Percentiles rank a stretch among this genome's conserved stretches.
phyloP scores from a whole-genome alignment of 2,113 vertebrate genomes.

The Trematocara variabile region DNA sequence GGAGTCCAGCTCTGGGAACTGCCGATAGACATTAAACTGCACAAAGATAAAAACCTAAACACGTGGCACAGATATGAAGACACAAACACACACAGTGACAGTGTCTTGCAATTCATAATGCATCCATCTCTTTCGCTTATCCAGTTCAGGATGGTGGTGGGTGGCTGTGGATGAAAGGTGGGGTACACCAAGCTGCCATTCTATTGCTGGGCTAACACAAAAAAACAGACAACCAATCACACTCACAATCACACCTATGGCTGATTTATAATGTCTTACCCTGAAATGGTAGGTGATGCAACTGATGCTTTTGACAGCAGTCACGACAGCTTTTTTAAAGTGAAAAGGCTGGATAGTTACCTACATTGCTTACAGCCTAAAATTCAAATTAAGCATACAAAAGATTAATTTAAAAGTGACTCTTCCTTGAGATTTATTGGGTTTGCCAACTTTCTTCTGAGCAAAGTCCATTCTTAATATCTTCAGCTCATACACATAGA shows the following conservation, averaged over 20 bases:
- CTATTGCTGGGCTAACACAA: background rate
- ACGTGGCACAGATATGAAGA: background rate
- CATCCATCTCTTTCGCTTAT: background rate
- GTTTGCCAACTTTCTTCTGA: background rate
- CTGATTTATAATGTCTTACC: background rate
- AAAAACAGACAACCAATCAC: background rate
- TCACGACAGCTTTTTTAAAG: background rate
- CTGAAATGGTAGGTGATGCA: background rate
- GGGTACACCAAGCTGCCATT: background rate
- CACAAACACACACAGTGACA: background rate
- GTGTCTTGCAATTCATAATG: background rate
- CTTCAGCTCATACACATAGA: background rate
- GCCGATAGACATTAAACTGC: background rate
- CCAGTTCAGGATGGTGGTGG: background rate
- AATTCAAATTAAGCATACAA: background rate
- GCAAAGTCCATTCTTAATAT: background rate
- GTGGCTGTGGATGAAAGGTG: background rate
- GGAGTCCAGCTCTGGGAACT: conserved; percentile 1
- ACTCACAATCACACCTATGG: background rate
- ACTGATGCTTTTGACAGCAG: background rate
- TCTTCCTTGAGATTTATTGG: background rate
- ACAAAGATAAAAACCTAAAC: background rate
- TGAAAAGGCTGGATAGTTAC: background rate
- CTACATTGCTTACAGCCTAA: background rate
- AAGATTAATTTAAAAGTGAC: background rate